phyloP scores from a whole-genome alignment of 2,888 invertebrate genomes.

The Watsonalla binaria region DNA sequence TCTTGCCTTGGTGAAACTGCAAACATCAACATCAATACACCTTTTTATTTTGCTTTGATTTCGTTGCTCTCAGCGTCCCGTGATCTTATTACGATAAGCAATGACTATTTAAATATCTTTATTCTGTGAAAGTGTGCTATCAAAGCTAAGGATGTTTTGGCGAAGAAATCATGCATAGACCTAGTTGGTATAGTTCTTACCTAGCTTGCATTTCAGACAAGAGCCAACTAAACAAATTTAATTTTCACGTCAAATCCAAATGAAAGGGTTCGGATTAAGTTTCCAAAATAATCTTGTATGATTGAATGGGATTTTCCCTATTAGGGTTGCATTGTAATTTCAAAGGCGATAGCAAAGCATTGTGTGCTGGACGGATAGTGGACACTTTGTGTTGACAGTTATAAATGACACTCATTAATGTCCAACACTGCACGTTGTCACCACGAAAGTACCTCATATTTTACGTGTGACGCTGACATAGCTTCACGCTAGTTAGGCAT shows the following conservation, averaged over 20 bases:
- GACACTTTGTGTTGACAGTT: slow-evolving; percentile 41
- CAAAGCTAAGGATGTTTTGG: too few relatives aligned
- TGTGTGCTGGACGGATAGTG: slow-evolving; percentile 19
- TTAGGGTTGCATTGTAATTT: slow-evolving; percentile 11
- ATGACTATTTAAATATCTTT: not conserved
- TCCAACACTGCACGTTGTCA: slow-evolving; percentile 22
- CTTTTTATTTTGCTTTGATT: not conserved
- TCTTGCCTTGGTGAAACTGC: slow-evolving; percentile 21
- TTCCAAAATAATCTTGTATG: not conserved
- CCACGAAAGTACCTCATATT: slow-evolving; percentile 21
- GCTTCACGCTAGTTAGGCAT: slow-evolving; percentile 35
- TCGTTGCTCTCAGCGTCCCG: not conserved
- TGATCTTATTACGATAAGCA: not conserved
- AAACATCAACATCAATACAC: slow-evolving; percentile 12
- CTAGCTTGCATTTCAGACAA: too few relatives aligned
- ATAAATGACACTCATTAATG: slow-evolving; percentile 33
- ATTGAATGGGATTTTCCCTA: not conserved
- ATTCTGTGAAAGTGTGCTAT: too few relatives aligned
- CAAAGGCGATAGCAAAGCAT: slow-evolving; percentile 15
- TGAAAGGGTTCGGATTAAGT: slow-evolving; percentile 1
- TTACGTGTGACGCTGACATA: slow-evolving; percentile 24
- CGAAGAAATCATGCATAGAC: too few relatives aligned
- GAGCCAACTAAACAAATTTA: not conserved
- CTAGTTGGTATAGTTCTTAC: too few relatives aligned
- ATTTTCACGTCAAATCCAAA: not conserved